A percentile compares a stretch with the other conserved stretches of the same genome.
phyloP scores from a whole-genome alignment of 2,113 vertebrate genomes.

The Microtus ochrogaster region DNA sequence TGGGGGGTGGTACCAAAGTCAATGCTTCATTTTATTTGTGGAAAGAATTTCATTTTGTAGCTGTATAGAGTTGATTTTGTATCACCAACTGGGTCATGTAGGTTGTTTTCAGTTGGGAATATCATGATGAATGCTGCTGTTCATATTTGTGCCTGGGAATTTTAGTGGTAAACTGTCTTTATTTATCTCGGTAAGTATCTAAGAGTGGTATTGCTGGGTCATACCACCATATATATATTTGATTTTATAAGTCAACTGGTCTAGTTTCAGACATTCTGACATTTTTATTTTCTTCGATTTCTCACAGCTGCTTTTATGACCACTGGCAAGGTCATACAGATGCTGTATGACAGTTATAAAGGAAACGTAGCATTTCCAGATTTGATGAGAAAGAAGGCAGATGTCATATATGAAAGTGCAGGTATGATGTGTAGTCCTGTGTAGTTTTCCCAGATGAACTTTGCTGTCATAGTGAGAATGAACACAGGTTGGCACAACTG shows the following conservation, averaged over 20 bases:
- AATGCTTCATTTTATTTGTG: not conserved
- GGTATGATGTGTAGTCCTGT: not conserved
- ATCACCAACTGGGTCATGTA: not conserved
- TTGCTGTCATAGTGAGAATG: not conserved
- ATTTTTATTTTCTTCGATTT: constrained; percentile 33
- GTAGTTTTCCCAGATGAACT: not conserved
- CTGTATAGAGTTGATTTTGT: not conserved
- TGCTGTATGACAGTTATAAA: not conserved
- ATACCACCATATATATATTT: not conserved
- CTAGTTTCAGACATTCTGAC: constrained; percentile 14
- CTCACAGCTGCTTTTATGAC: not conserved
- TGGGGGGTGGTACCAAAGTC: not conserved
- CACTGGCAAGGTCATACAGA: not conserved
- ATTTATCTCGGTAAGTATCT: constrained; percentile 5
- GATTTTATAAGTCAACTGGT: constrained; percentile 2
- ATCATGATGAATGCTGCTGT: not conserved
- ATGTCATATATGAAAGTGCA: not conserved
- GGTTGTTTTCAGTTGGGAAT: constrained; percentile 5
- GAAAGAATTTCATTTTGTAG: not conserved
- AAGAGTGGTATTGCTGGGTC: not conserved
- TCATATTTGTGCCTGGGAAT: not conserved
- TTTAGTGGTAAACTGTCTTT: not conserved
- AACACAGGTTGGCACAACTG: not conserved
- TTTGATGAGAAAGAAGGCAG: constrained; percentile 29
- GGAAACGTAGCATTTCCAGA: not conserved